Base-by-base conservation (phyloP, 2,888 invertebrate species). In the Bembecia ichneumoniformis region DNA sequence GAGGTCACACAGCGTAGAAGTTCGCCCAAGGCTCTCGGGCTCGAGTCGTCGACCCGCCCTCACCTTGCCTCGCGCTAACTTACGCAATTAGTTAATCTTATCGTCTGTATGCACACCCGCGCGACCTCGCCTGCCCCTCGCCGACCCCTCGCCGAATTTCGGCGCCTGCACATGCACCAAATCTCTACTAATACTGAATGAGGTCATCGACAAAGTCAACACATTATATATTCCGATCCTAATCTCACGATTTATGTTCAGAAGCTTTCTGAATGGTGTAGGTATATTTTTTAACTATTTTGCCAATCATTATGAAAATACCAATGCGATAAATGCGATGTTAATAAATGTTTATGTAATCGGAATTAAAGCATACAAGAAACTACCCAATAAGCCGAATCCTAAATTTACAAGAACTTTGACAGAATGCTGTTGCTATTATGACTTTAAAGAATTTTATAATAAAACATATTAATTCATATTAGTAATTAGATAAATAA, bases 11-110 rank as follows among this genome's bases (percentile, higher is more conserved):
- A 56, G 68, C 69, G 68, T 69, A 77, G 72, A 74, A 71, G 76
- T 74, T 71, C 66, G 77, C 68, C 72, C 86, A 84, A 86, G 86
- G 86, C 81, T 78, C 70, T 69, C 59, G 56, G 58, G 63, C 68
- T 63, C 69, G 71, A 77, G 86, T 84, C 86, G 82, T 71, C 81
- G 86, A 86, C 86, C 86, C 77, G 74, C 71, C 76, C 74, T 84
- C 77, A 83, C 86, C 86, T 87, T 86, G 83, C 74, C 66, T 73
- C 77, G 77, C 75, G 74, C 68, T 65, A 73, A 74, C 79, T 84
- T 87, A 86, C 86, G 86, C 86, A 87, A 87, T 79, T 74, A 64
- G 74, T 74, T 81, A 82, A 84, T 84, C 83, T 86, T 84, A 86
- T 84, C 82, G 79, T 84, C 77, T 75, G 77, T 77, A 83, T 82